Evolutionary conservation across 2,113 vertebrate genomes (phyloP).

Genomic region (Sciurus niger): DNA sequence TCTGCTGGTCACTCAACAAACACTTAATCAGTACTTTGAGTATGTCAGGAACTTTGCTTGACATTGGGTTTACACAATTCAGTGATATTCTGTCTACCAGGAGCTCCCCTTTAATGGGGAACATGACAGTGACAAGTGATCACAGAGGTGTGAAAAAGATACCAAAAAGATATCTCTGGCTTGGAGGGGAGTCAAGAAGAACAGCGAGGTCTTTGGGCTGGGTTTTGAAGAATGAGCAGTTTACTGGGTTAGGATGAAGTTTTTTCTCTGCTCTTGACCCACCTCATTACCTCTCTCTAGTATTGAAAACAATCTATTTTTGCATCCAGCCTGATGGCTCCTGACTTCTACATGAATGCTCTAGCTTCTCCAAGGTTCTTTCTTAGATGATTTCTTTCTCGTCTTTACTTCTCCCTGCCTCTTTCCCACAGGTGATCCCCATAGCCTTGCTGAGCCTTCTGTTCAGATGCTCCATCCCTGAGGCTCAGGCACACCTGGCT

Average conservation of each 20-base stretch:
- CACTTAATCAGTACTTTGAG: background rate
- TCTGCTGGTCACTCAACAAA: background rate
- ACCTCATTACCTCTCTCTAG: background rate
- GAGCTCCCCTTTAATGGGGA: background rate
- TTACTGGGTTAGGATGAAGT: background rate
- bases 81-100: background rate
- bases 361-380: background rate
- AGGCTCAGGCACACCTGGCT: constrained; percentile 85
- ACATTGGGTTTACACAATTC: constrained; percentile 32
- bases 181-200: background rate
- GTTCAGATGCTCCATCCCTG: constrained; percentile 81
- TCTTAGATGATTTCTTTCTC: background rate
- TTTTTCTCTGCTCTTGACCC: background rate
- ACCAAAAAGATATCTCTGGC: background rate
- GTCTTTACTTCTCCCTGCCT: background rate
- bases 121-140: background rate
- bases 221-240: constrained; percentile 1
- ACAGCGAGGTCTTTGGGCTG: background rate
- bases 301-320: background rate
- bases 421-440: constrained; percentile 87
- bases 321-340: background rate
- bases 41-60: background rate
- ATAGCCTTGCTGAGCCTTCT: constrained; percentile 88
- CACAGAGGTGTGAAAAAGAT: background rate
- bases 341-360: background rate